Evolutionary conservation across 2,888 invertebrate species (phyloP).

Genomic region (Rhopalosiphum nymphaeae): DNA sequence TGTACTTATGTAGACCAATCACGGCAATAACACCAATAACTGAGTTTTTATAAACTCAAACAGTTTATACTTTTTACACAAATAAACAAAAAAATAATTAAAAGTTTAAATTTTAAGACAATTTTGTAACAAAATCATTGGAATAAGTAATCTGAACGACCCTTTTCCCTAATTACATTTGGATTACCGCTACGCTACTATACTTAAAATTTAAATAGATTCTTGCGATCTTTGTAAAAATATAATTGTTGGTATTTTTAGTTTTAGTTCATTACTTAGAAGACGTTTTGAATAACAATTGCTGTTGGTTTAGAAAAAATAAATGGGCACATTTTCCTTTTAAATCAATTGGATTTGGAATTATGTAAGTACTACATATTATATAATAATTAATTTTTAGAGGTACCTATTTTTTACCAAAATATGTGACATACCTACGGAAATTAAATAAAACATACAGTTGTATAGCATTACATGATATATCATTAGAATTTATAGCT

Average conservation of each 20-base stretch:
- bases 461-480: not conserved
- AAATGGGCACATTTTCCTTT: conserved; percentile 52
- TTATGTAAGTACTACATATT: conserved; percentile 37
- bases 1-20: too few species aligned
- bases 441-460: not conserved
- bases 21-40: too few species aligned
- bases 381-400: not conserved
- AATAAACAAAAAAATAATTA: too few species aligned
- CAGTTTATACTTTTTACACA: too few species aligned
- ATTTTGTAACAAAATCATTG: too few species aligned
- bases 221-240: not conserved
- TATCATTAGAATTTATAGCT: not conserved
- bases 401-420: not conserved
- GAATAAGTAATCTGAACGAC: too few species aligned
- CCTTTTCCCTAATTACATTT: too few species aligned
- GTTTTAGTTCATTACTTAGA: conserved; percentile 37
- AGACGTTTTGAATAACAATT: conserved; percentile 27
- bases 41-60: too few species aligned
- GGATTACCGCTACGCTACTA: too few species aligned
- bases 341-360: conserved; percentile 19
- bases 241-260: not conserved
- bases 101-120: too few species aligned
- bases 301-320: conserved; percentile 54
- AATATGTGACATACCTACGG: not conserved
- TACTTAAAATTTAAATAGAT: not conserved